Evolutionary conservation across 2,797 vertebrate species (phyloP).

Genomic region (Melanotaenia nigrans): DNA sequence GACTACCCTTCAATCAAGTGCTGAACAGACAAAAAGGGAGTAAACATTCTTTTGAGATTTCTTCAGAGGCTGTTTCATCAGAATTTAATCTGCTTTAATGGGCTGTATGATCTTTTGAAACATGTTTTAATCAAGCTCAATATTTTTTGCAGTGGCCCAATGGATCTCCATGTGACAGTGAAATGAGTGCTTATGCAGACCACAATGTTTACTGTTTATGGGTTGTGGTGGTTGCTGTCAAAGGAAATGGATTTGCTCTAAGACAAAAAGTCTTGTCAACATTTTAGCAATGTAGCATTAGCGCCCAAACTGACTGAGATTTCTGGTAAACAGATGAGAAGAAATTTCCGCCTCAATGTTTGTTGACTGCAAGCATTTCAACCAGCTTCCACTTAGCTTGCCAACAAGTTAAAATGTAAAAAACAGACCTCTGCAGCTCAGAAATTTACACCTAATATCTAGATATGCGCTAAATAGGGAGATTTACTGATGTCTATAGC

Average conservation of each 20-base stretch:
- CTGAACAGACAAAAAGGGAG: slow-evolving; percentile 3
- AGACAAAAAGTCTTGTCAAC: slow-evolving; percentile 1
- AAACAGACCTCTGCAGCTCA: not conserved
- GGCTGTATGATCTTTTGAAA: not conserved
- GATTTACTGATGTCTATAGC: no score
- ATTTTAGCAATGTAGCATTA: not conserved
- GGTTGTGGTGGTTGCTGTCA: slow-evolving; percentile 11
- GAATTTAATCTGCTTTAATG: not conserved
- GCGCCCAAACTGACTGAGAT: not conserved
- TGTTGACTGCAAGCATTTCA: not conserved
- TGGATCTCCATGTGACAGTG: slow-evolving; percentile 16
- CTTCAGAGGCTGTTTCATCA: not conserved
- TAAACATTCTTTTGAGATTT: not conserved
- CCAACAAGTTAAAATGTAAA: not conserved
- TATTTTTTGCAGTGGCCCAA: slow-evolving; percentile 2
- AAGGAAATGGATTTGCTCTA: slow-evolving; percentile 21
- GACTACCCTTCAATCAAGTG: not conserved
- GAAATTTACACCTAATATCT: not conserved
- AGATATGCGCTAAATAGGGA: no score
- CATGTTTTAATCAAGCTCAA: not conserved
- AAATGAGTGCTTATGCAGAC: slow-evolving; percentile 30
- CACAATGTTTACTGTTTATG: not conserved
- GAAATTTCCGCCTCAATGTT: not conserved
- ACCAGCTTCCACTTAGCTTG: not conserved
- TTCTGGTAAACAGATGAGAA: not conserved